Evolutionary conservation across 2,797 vertebrate genomes (phyloP), one percentile per base, ranked within the genome.

Genomic region (Psittacula echo): DNA sequence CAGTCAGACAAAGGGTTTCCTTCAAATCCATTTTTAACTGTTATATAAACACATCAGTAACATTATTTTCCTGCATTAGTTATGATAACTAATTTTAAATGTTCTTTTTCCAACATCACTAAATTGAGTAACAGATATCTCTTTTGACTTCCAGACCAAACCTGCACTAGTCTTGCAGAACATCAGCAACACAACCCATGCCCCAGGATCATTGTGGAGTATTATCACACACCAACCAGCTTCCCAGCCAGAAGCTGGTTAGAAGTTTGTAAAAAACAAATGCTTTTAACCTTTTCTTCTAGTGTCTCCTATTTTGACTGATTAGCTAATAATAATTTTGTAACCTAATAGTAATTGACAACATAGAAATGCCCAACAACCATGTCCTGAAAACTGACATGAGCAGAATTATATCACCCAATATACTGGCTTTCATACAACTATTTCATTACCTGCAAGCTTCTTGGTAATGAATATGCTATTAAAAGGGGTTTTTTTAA

Each of bases 401-500:
- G 47, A 94, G 92, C 93, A 94, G 82, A 77, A 82, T 76, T 77
- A 51, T 41, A 80, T 93, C 94, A 94, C 87, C 84, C 73, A 78
- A 68, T 64, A 92, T 41, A 86, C 83, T 73, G 60, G 74, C 83
- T 97, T 94, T 91, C 95, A 73, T 77, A 93, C 70, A 86, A 90
- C 93, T 88, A 27, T 85, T 96, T 97, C 94, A 93, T 94, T 92
- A 95, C 91, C 86, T 95, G 95, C 85, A 96, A 96, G 91, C 72
- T 88, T 75, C 94, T 86, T 78, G 30, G 79, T 96, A 96, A 97
- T 96, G 94, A 97, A 97, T 94, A 96, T 82, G 94, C 92, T 95
- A 96, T 97, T 97, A 97, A 95, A 97, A 95, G 67, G 29, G 29
- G 9, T 9, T 89, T 97, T 97, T 96, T 86, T 96, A 97, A 97